A percentile compares a stretch with the other conserved stretches of the same genome.
phyloP scores from a whole-genome alignment of 2,888 invertebrate species.

The Dinocampus coccinellae region DNA sequence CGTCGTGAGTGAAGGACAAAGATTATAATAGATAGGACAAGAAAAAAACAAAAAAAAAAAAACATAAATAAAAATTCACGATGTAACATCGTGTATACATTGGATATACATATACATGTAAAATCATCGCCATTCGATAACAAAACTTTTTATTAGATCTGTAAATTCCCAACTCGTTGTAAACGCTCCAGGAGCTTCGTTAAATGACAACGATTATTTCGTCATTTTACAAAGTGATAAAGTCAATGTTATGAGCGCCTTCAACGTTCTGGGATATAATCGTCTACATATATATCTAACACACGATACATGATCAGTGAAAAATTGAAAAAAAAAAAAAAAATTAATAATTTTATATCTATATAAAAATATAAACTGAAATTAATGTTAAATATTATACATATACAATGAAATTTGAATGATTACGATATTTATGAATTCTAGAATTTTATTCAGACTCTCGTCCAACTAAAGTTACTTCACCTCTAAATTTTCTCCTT shows the following conservation, averaged over 20 bases:
- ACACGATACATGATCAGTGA: too few species aligned
- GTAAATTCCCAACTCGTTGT: background rate
- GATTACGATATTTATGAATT: too few species aligned
- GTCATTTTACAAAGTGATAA: conserved; percentile 41
- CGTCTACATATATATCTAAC: background rate
- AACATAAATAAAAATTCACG: background rate
- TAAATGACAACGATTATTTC: conserved; percentile 45
- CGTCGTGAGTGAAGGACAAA: too few species aligned
- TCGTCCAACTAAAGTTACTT: background rate
- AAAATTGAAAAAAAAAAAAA: too few species aligned
- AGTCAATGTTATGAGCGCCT: conserved; percentile 41
- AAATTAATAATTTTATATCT: too few species aligned
- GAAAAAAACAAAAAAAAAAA: too few species aligned
- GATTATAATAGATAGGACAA: too few species aligned
- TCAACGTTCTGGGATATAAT: conserved; percentile 34
- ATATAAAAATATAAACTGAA: too few species aligned
- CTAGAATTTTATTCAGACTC: too few species aligned
- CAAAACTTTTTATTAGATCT: conserved; percentile 36
- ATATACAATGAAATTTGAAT: too few species aligned
- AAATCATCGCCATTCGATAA: conserved; percentile 22
- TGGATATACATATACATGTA: background rate
- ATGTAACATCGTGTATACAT: background rate
- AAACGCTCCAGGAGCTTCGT: conserved; percentile 32
- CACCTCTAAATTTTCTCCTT: background rate
- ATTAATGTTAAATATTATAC: too few species aligned